Percentiles rank a stretch among this genome's conserved stretches.
These are phyloP conservation scores for Anodontia alba DNA, from an alignment of 2,888 invertebrate species.

Conservation along the genomic window DNA sequence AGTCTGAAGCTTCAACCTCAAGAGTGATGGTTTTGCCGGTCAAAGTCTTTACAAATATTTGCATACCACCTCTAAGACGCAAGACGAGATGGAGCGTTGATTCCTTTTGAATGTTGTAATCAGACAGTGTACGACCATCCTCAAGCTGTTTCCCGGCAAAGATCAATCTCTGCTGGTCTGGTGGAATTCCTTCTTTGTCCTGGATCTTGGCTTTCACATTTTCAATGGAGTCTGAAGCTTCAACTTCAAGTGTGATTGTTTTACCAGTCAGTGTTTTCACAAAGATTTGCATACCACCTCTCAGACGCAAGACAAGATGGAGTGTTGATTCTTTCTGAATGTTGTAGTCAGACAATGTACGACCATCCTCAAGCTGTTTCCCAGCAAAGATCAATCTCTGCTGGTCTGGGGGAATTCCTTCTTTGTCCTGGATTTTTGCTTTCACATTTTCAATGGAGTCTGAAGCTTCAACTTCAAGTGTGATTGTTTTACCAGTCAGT, in stretches of 20 bases:
- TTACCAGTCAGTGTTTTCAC: constrained; percentile 84
- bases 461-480: constrained; percentile 89
- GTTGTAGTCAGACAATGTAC: constrained; percentile 96
- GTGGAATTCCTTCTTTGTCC: constrained; percentile 87
- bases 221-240: constrained; percentile 96
- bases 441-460: constrained; percentile 98
- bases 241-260: constrained; percentile 85
- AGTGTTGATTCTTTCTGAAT: constrained; percentile 98
- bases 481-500: constrained; percentile 67
- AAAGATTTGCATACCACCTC: constrained; percentile 92
- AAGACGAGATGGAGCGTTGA: constrained; percentile 96
- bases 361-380: constrained; percentile 97
- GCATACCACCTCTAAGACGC: constrained; percentile 91
- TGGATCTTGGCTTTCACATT: constrained; percentile 91
- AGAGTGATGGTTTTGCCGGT: constrained; percentile 84
- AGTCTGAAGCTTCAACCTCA: constrained; percentile 92
- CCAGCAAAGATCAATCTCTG: constrained; percentile 97
- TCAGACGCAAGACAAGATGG: constrained; percentile 94
- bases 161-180: constrained; percentile 94
- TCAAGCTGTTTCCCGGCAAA: constrained; percentile 98
- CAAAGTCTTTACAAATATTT: constrained; percentile 89
- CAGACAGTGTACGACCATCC: constrained; percentile 96
- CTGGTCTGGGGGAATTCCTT: constrained; percentile 89
- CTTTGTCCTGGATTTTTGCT: constrained; percentile 87
- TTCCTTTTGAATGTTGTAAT: constrained; percentile 98